Conservation (phyloP, 2,113 vertebrate species). For the Nesogale talazaci region DNA sequence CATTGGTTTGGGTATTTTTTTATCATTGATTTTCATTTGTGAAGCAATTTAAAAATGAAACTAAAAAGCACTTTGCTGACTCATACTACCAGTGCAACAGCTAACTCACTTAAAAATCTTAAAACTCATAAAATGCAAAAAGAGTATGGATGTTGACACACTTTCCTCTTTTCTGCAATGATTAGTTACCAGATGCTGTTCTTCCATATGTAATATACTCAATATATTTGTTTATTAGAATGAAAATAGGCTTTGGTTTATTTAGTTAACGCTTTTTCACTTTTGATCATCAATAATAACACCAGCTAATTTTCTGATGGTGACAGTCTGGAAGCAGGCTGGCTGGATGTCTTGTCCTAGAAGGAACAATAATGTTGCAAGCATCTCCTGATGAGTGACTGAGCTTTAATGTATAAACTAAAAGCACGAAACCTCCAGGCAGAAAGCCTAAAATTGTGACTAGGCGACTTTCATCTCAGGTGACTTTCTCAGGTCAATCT, state of each 20-base stretch:
- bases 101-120: background rate
- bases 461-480: constrained; percentile 1
- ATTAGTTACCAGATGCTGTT: background rate
- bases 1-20: too few relatives aligned
- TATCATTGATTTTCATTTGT: too few relatives aligned
- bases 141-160: background rate
- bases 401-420: constrained; percentile 7
- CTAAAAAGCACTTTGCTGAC: too few relatives aligned
- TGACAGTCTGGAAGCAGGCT: background rate
- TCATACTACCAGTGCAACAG: background rate
- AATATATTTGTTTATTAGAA: background rate
- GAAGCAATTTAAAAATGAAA: too few relatives aligned
- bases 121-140: background rate
- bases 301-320: background rate
- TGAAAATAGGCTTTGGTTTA: background rate
- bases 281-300: background rate
- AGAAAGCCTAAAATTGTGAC: background rate
- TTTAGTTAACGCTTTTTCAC: constrained; percentile 33
- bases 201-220: background rate
- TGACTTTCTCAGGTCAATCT: constrained; percentile 37
- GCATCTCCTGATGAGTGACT: background rate
- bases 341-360: background rate
- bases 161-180: background rate
- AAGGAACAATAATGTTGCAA: background rate
- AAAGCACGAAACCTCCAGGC: background rate